These are phyloP conservation scores for Zapornia atra DNA, from an alignment of 2,113 vertebrate genomes.

Conservation along the genomic window DNA sequence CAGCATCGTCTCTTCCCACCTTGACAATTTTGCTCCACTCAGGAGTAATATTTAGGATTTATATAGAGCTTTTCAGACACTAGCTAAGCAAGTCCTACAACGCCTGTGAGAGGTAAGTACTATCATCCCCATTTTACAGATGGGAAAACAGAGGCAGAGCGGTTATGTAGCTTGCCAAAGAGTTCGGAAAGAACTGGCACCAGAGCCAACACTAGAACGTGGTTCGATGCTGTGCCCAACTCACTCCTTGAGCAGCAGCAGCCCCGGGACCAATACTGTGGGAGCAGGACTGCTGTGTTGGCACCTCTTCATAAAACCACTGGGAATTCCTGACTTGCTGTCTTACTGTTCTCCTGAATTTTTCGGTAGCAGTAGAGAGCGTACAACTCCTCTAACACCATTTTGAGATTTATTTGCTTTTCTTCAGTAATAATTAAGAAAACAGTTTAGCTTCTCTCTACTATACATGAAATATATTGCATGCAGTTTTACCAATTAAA, in stretches of 20 bases:
- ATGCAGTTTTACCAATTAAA: conserved; percentile 55
- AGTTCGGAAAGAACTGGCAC: background rate
- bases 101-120: background rate
- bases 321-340: conserved; percentile 39
- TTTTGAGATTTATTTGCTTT: background rate
- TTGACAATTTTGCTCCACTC: conserved; percentile 56
- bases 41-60: conserved; percentile 42
- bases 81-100: conserved; percentile 7
- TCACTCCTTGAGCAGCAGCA: background rate
- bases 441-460: conserved; percentile 57
- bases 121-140: conserved; percentile 54
- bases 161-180: conserved; percentile 43
- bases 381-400: conserved; percentile 1
- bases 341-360: conserved; percentile 13
- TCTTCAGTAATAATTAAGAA: conserved; percentile 24
- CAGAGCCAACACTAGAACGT: background rate
- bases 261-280: conserved; percentile 27
- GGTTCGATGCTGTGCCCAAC: background rate
- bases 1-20: conserved; percentile 7
- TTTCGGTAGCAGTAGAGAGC: conserved; percentile 34
- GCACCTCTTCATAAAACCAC: conserved; percentile 33
- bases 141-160: conserved; percentile 60
- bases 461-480: conserved; percentile 34
- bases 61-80: conserved; percentile 16
- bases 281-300: conserved; percentile 27